These are phyloP conservation scores for Echeneis naucrates DNA, from an alignment of 2,797 vertebrate species.

Conservation along the genomic window DNA sequence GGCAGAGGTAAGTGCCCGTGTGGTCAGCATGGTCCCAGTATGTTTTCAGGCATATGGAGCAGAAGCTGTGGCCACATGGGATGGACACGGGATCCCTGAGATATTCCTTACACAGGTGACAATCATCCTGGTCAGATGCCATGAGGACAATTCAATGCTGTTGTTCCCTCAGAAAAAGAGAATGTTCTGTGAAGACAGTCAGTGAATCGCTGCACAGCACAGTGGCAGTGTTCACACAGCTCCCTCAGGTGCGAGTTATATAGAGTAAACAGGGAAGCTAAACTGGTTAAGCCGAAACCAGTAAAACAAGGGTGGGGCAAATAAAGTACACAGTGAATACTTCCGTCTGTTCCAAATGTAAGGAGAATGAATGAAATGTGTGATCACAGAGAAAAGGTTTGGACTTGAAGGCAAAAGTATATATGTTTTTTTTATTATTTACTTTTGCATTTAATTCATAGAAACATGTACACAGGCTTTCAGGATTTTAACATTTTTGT, in stretches of 20 bases:
- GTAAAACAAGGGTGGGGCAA: slow-evolving; percentile 82
- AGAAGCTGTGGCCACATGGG: slow-evolving; percentile 86
- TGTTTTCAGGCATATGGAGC: slow-evolving; percentile 85
- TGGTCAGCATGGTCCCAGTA: slow-evolving; percentile 88
- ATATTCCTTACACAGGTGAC: slow-evolving; percentile 86
- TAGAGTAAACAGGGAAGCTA: slow-evolving; percentile 84
- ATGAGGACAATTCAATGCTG: slow-evolving; percentile 48
- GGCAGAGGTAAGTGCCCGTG: slow-evolving; percentile 82
- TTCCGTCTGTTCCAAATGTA: slow-evolving; percentile 54
- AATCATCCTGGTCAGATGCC: slow-evolving; percentile 82
- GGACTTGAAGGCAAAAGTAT: slow-evolving; percentile 16
- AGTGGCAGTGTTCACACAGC: slow-evolving; percentile 75
- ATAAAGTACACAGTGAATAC: slow-evolving; percentile 65
- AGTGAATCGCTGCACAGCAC: slow-evolving; percentile 52
- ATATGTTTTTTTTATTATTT: no score
- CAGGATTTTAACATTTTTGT: background rate
- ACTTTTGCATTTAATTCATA: background rate
- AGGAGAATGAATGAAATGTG: slow-evolving; percentile 74
- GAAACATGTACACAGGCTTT: background rate
- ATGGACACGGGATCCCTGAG: slow-evolving; percentile 86
- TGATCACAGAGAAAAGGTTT: slow-evolving; percentile 43
- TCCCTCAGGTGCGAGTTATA: slow-evolving; percentile 73
- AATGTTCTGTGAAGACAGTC: slow-evolving; percentile 10
- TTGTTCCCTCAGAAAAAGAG: background rate
- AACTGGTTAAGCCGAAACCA: slow-evolving; percentile 90